Conservation (phyloP, 2,797 vertebrate species). For the Ara ararauna region DNA sequence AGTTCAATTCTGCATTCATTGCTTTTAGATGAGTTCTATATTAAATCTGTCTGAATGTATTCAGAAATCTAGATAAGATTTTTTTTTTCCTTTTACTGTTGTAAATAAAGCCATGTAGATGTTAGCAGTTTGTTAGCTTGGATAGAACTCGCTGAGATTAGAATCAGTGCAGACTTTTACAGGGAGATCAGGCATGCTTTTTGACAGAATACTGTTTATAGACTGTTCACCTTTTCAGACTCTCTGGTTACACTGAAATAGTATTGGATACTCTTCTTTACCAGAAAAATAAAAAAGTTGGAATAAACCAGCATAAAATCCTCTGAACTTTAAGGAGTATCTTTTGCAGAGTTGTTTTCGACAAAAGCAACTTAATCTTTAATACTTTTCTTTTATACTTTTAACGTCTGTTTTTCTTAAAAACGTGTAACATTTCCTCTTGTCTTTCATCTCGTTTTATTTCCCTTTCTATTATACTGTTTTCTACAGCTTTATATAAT, state of each 20-base stretch:
- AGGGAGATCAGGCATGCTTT: not conserved
- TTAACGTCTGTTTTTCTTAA: not conserved
- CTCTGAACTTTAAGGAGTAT: not conserved
- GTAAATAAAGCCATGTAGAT: not conserved
- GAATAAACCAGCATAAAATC: not conserved
- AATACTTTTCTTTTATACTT: not conserved
- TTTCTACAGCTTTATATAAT: not conserved
- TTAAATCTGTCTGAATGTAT: conserved; percentile 25
- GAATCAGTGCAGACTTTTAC: not conserved
- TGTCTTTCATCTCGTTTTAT: not conserved
- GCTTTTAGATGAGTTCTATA: not conserved
- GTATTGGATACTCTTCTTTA: not conserved
- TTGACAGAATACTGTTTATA: not conserved
- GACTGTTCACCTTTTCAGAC: not conserved
- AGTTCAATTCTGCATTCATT: conserved; percentile 23
- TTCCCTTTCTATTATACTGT: not conserved
- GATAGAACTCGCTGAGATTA: not conserved
- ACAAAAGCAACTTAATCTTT: not conserved
- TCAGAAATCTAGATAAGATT: not conserved
- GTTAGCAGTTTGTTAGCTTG: not conserved
- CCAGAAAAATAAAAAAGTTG: not conserved
- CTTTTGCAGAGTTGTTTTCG: not conserved
- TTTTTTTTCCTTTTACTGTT: not conserved
- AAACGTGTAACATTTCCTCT: not conserved
- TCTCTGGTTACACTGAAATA: not conserved